Percentiles rank a stretch among this genome's conserved stretches.
Conservation (phyloP, 2,888 invertebrate genomes). For the Drosophila parthenogenetica region DNA sequence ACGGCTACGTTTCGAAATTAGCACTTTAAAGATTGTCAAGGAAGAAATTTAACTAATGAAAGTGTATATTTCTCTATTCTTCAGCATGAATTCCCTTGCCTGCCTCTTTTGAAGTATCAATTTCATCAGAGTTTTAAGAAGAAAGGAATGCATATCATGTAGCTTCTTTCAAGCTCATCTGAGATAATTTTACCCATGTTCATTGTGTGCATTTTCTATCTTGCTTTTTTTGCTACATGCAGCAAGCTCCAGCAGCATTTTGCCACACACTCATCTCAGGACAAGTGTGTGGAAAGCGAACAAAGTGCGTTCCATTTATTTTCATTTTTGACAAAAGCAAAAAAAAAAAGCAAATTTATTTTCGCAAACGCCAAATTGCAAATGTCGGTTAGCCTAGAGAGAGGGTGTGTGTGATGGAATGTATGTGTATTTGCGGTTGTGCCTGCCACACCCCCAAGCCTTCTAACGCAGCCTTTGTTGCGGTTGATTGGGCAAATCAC, state of each 20-base stretch:
- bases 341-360: slow-evolving; percentile 35
- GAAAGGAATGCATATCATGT: not conserved
- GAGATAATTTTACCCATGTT: not conserved
- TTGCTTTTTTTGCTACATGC: slow-evolving; percentile 3
- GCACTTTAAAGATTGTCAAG: no score
- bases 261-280: slow-evolving; percentile 1
- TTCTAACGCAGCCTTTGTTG: slow-evolving; percentile 44
- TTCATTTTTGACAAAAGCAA: slow-evolving; percentile 64
- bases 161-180: slow-evolving; percentile 1
- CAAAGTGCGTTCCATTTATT: slow-evolving; percentile 60
- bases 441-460: slow-evolving; percentile 15
- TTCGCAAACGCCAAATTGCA: slow-evolving; percentile 53
- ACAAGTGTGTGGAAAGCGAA: slow-evolving; percentile 23
- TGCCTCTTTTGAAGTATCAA: not conserved
- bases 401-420: slow-evolving; percentile 8
- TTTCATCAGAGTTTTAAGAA: not conserved
- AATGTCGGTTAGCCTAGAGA: slow-evolving; percentile 39
- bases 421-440: slow-evolving; percentile 19
- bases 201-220: not conserved
- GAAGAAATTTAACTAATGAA: no score
- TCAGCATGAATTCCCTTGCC: no score
- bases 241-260: slow-evolving; percentile 12
- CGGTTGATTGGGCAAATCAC: slow-evolving; percentile 77
- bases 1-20: no score
- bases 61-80: no score